These are phyloP conservation scores for Diabrotica balteata DNA, from an alignment of 2,888 invertebrate genomes.

Conservation along the genomic window DNA sequence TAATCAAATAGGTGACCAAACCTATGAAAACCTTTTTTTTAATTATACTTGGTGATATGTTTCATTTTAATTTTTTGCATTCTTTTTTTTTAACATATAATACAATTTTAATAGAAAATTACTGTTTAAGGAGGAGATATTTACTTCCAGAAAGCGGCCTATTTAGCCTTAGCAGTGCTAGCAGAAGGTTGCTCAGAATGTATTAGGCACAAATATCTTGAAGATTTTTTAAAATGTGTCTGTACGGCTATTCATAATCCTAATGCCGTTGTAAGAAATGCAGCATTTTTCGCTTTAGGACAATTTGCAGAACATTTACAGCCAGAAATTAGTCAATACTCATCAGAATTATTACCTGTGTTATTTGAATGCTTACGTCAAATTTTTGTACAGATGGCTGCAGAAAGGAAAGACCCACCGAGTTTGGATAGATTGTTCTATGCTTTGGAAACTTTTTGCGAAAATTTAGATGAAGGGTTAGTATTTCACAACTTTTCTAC, in stretches of 20 bases:
- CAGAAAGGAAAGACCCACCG: constrained; percentile 66
- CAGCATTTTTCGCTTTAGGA: constrained; percentile 80
- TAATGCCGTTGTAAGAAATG: constrained; percentile 71
- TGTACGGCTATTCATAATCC: constrained; percentile 73
- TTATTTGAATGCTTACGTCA: constrained; percentile 74
- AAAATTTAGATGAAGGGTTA: constrained; percentile 73
- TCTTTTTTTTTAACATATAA: too few relatives aligned
- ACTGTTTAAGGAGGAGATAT: constrained; percentile 58
- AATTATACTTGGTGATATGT: too few relatives aligned
- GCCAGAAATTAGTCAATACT: constrained; percentile 79
- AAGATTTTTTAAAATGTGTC: constrained; percentile 72
- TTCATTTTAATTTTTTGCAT: too few relatives aligned
- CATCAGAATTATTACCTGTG: constrained; percentile 74
- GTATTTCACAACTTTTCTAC: background rate
- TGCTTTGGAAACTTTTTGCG: constrained; percentile 80
- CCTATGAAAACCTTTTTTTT: too few relatives aligned
- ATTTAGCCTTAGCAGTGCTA: constrained; percentile 75
- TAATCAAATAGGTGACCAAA: too few relatives aligned
- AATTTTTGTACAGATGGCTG: constrained; percentile 65
- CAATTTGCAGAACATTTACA: constrained; percentile 78
- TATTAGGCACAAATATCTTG: constrained; percentile 74
- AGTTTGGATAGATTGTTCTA: constrained; percentile 79
- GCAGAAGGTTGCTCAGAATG: constrained; percentile 82
- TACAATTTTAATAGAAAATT: too few relatives aligned
- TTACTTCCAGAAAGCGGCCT: constrained; percentile 74